Conservation (phyloP, 2,888 invertebrate species). For the Caenorhabditis macrosperma region DNA sequence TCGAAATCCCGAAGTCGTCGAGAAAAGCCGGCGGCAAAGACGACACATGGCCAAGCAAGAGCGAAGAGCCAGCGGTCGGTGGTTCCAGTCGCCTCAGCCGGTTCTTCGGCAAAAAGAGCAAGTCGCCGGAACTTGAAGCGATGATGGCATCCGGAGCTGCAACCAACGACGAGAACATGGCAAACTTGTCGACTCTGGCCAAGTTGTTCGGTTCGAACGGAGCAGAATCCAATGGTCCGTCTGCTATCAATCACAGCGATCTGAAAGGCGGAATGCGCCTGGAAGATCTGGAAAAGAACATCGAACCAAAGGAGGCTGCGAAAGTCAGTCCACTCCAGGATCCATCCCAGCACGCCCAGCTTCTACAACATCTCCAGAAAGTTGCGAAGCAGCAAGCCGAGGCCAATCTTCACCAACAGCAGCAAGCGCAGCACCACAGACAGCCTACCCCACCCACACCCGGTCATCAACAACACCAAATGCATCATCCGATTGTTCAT, state of each 20-base stretch:
- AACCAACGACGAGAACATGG: conserved; percentile 48
- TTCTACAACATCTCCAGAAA: conserved; percentile 65
- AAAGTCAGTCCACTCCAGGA: conserved; percentile 66
- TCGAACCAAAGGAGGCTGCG: conserved; percentile 24
- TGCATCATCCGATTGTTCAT: conserved; percentile 11
- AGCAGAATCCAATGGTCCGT: conserved; percentile 19
- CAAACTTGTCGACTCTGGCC: conserved; percentile 47
- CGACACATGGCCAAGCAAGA: not conserved
- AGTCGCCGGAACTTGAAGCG: conserved; percentile 33
- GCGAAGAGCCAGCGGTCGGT: conserved; percentile 11
- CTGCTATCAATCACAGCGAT: conserved; percentile 4
- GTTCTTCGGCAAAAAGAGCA: conserved; percentile 64
- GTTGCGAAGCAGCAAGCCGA: conserved; percentile 53
- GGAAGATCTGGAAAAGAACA: conserved; percentile 61
- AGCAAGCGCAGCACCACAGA: conserved; percentile 15
- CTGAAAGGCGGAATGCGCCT: conserved; percentile 51
- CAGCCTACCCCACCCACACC: conserved; percentile 47
- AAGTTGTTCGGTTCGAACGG: conserved; percentile 47
- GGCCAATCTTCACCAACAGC: conserved; percentile 18
- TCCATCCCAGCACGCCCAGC: conserved; percentile 68
- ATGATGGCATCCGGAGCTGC: conserved; percentile 24
- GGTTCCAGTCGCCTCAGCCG: conserved; percentile 68
- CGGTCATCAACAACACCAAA: conserved; percentile 11
- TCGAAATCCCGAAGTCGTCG: conserved; percentile 49
- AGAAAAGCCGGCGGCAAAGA: conserved; percentile 16